Base-by-base conservation (phyloP, 2,888 invertebrate species). In the Ennomos fuscantarius region DNA sequence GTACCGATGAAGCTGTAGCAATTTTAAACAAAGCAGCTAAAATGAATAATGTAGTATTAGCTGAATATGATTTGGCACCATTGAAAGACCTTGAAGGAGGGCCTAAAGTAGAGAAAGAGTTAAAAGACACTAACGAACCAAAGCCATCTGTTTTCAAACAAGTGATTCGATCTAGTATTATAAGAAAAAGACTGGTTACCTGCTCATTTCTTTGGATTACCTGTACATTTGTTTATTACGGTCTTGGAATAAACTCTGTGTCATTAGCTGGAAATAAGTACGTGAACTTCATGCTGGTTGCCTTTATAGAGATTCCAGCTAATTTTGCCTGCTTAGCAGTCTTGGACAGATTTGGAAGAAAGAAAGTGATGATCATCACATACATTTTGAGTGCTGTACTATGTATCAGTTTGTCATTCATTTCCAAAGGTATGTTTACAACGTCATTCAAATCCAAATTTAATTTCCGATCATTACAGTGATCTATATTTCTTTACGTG, bases 151-250 rank as follows among this genome's bases (percentile, higher is more conserved):
- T 78, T 1, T 81, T 91, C 45, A 42, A 65, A 10, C 86, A 93
- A 78, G 92, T 94, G 32, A 73, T 94, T 10, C 91, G 86, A 72
- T 94, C 94, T 1, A 87, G 86, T 57, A 91, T 93, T 46, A 91
- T 95, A 42, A 81, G 93, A 31, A 81, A 89, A 34, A 89, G 95
- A 71, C 82, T 95, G 59, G 62, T 94, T 0, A 94, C 93, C 53
- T 96, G 96, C 67, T 95, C 95, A 8, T 94, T 95, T 71, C 93
- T 96, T 72, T 96, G 96, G 96, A 94, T 96, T 8, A 95, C 96
- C 0, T 96, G 95, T 77, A 95, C 96, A 0, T 95, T 97, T 70
- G 95, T 96, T 6, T 97, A 96, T 76, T 97, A 96, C 69, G 97
- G 97, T 0, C 82, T 97, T 10, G 96, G 96, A 0, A 92, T 97